These are phyloP conservation scores for Scelioninae gen. 1 DNA, from an alignment of 2,888 invertebrate genomes.

Conservation along the genomic window DNA sequence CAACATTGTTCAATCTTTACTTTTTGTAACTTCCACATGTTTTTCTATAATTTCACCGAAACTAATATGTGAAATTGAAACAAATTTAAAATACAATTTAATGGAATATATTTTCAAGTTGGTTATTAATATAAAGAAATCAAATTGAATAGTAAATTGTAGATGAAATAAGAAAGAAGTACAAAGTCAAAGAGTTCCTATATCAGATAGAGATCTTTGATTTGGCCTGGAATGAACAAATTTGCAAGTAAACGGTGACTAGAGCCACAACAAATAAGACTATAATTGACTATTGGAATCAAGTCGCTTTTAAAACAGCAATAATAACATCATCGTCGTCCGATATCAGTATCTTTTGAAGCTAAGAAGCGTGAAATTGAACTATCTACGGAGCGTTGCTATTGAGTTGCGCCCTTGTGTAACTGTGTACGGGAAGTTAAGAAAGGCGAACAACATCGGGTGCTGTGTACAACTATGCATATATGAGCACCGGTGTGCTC, in stretches of 20 bases:
- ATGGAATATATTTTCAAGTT: too few species aligned
- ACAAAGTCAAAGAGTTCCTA: too few species aligned
- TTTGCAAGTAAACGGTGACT: conserved; percentile 27
- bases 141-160: too few species aligned
- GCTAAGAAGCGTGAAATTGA: conserved; percentile 80
- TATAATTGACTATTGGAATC: conserved; percentile 41
- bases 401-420: conserved; percentile 80
- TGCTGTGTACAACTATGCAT: conserved; percentile 65
- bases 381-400: conserved; percentile 81
- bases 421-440: conserved; percentile 63
- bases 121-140: too few species aligned
- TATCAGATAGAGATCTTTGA: too few species aligned
- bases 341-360: conserved; percentile 74
- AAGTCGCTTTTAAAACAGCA: conserved; percentile 58
- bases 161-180: too few species aligned
- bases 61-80: too few species aligned
- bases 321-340: conserved; percentile 71
- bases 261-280: conserved; percentile 16
- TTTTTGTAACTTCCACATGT: too few species aligned
- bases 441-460: conserved; percentile 68
- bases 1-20: too few species aligned
- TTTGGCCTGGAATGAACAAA: neutral
- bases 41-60: too few species aligned
- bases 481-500: conserved; percentile 48
- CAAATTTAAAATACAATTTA: too few species aligned